Percentiles rank a stretch among this genome's conserved stretches.
Evolutionary conservation across 2,888 invertebrate genomes (phyloP).

Genomic region (Megastigmus dorsalis): DNA sequence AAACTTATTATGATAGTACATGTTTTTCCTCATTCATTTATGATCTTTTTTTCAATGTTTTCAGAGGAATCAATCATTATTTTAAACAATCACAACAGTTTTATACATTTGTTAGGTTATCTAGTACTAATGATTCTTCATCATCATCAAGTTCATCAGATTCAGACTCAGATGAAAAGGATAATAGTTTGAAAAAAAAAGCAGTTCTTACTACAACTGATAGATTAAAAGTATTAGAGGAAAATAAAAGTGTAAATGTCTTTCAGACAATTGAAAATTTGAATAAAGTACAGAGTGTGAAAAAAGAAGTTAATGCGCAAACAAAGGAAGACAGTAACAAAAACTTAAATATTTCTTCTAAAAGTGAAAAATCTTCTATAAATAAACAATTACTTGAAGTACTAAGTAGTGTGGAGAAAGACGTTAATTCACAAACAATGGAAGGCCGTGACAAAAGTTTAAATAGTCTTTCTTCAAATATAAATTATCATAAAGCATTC

Average conservation of each 20-base stretch:
- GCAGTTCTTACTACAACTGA: too few species aligned
- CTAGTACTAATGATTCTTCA: conserved; percentile 19
- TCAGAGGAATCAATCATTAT: conserved; percentile 30
- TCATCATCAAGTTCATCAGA: conserved; percentile 51
- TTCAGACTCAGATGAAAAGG: conserved; percentile 57
- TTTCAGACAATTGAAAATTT: too few species aligned
- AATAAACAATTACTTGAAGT: conserved; percentile 38
- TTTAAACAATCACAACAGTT: conserved; percentile 44
- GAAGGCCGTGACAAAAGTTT: too few species aligned
- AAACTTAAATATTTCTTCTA: conserved; percentile 28
- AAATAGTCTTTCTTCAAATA: not conserved
- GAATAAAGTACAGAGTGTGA: too few species aligned
- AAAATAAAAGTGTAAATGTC: too few species aligned
- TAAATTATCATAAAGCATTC: conserved; percentile 10
- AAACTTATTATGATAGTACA: not conserved
- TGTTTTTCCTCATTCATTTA: not conserved
- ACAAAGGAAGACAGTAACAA: conserved; percentile 25
- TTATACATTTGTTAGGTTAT: conserved; percentile 33
- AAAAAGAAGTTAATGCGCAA: conserved; percentile 18
- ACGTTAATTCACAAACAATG: too few species aligned
- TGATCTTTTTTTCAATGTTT: conserved; percentile 1
- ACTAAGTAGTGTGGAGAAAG: too few species aligned
- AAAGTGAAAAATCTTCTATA: conserved; percentile 54
- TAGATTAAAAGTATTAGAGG: too few species aligned
- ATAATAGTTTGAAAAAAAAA: conserved; percentile 21